Evolutionary conservation across 2,888 invertebrate species (phyloP).

Genomic region (Furcula furcula): DNA sequence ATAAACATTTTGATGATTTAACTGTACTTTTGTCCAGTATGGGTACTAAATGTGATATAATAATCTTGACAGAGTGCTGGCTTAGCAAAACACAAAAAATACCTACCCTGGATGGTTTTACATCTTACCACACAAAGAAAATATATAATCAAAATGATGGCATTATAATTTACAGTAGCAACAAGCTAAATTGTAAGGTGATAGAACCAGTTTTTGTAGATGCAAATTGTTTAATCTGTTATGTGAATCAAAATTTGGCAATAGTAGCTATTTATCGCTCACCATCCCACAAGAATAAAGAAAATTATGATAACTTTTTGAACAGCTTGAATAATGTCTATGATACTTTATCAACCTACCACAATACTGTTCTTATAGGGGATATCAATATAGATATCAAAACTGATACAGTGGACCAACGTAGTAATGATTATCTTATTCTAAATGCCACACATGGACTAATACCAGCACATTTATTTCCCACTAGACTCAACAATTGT

Average conservation of each 20-base stretch:
- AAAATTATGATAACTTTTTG: constrained; percentile 1
- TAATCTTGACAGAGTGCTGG: not conserved
- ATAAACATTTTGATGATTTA: not conserved
- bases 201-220: not conserved
- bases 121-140: too few relatives aligned
- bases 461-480: too few relatives aligned
- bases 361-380: too few relatives aligned
- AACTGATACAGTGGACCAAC: too few relatives aligned
- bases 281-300: not conserved
- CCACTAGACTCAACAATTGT: too few relatives aligned
- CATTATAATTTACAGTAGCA: not conserved
- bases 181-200: not conserved
- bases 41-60: not conserved
- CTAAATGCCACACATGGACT: too few relatives aligned
- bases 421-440: too few relatives aligned
- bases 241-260: not conserved
- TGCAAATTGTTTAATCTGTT: not conserved
- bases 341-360: too few relatives aligned
- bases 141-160: constrained; percentile 5
- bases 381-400: too few relatives aligned
- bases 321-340: not conserved
- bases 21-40: not conserved
- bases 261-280: constrained; percentile 2
- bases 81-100: not conserved
- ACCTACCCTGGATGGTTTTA: not conserved